phyloP scores from a whole-genome alignment of 1,140 invertebrate genomes.

The Halotydeus destructor region DNA sequence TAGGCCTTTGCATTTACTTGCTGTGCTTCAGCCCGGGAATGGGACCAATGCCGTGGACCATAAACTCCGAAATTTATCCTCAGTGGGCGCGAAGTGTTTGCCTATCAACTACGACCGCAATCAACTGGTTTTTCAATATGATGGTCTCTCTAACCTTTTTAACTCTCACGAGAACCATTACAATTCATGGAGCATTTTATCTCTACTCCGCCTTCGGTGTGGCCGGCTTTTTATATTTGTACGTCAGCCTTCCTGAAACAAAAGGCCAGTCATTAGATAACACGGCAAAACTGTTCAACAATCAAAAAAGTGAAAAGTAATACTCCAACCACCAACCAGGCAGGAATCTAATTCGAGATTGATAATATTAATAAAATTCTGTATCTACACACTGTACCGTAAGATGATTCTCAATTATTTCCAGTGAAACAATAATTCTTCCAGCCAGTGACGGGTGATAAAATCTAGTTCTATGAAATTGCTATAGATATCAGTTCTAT shows the following conservation, averaged over 20 bases:
- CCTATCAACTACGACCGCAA: constrained; percentile 33
- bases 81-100: constrained; percentile 36
- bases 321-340: too few relatives aligned
- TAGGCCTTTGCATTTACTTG: constrained; percentile 31
- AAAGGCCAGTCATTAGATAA: constrained; percentile 33
- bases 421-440: too few relatives aligned
- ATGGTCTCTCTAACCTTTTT: constrained; percentile 38
- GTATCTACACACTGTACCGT: too few relatives aligned
- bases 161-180: constrained; percentile 27
- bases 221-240: constrained; percentile 29
- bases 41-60: constrained; percentile 42
- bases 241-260: constrained; percentile 32
- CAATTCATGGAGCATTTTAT: constrained; percentile 33
- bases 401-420: too few relatives aligned
- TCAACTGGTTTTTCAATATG: constrained; percentile 38
- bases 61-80: constrained; percentile 42
- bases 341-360: too few relatives aligned
- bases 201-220: constrained; percentile 30
- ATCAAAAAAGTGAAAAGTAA: too few relatives aligned
- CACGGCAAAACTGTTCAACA: constrained; percentile 22
- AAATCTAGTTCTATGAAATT: too few relatives aligned
- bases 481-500: too few relatives aligned
- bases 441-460: too few relatives aligned
- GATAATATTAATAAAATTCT: too few relatives aligned
- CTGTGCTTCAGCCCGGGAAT: constrained; percentile 35